Evolutionary conservation across 2,113 vertebrate genomes (phyloP).

Genomic region (Opisthocomus hoazin): DNA sequence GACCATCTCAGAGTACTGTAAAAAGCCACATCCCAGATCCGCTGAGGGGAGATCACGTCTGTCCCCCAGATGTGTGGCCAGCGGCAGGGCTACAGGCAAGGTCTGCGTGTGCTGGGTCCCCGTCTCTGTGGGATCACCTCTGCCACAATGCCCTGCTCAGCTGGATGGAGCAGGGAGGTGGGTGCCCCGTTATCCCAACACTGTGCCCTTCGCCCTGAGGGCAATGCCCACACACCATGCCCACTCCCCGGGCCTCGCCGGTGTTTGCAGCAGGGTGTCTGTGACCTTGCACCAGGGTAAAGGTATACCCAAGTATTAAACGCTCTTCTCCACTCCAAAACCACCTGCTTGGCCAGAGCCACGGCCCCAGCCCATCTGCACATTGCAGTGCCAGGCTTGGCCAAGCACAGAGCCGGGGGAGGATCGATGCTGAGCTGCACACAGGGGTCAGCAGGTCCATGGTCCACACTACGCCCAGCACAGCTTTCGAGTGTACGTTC

Average conservation of each 20-base stretch:
- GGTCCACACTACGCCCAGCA: fast-evolving
- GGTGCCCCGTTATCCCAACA: fast-evolving
- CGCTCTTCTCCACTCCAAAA: neutral
- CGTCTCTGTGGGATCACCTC: neutral
- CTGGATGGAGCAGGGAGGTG: neutral
- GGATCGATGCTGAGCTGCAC: fast-evolving
- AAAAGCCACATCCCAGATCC: neutral
- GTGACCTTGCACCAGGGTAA: neutral
- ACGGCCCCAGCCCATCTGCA: neutral
- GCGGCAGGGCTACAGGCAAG: neutral
- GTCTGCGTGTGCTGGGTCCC: neutral
- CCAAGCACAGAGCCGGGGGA: fast-evolving
- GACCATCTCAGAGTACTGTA: neutral
- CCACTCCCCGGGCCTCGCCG: fast-evolving
- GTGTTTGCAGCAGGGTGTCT: too few relatives aligned
- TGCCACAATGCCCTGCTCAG: neutral
- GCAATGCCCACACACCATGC: neutral
- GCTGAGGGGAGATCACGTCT: fast-evolving
- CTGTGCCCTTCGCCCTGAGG: neutral
- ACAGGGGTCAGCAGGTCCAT: fast-evolving
- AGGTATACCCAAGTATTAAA: neutral
- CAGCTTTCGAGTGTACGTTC: fast-evolving
- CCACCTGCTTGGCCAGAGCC: neutral
- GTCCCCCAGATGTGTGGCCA: fast-evolving
- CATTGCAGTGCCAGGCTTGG: fast-evolving